Percentiles rank a stretch among this genome's conserved stretches.
Evolutionary conservation across 1,140 invertebrate species (phyloP).

Genomic region (Platorchestia sp.): DNA sequence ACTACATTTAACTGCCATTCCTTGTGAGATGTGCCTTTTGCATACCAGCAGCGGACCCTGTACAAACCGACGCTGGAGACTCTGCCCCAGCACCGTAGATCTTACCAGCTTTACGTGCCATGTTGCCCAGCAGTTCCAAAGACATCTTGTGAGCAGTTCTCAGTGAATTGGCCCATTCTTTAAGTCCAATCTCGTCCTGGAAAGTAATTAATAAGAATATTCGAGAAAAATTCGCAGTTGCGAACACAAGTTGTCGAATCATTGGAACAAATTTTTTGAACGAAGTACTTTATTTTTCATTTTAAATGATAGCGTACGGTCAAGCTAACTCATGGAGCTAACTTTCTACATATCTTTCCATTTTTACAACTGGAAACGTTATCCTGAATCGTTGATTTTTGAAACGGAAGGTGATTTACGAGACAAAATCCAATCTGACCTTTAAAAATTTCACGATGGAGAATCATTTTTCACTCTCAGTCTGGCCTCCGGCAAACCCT

Average conservation of each 20-base stretch:
- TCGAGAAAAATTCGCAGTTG: background rate
- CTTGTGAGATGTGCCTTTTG: conserved; percentile 55
- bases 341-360: too few relatives aligned
- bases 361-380: too few relatives aligned
- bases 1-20: conserved; percentile 27
- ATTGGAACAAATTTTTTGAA: background rate
- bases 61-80: conserved; percentile 62
- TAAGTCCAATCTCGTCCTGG: conserved; percentile 95
- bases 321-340: too few relatives aligned
- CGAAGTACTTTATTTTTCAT: too few relatives aligned
- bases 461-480: too few relatives aligned
- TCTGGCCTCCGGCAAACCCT: too few relatives aligned
- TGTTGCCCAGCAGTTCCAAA: conserved; percentile 89
- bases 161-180: conserved; percentile 93
- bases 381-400: too few relatives aligned
- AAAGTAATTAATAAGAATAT: conserved; percentile 44
- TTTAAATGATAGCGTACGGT: too few relatives aligned
- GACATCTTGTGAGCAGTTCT: conserved; percentile 93
- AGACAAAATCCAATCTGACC: background rate
- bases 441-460: too few relatives aligned
- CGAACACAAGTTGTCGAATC: background rate
- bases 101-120: conserved; percentile 96
- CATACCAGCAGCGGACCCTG: conserved; percentile 19
- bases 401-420: too few relatives aligned
- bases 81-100: conserved; percentile 88